Base-by-base conservation (phyloP, 1,140 invertebrate species). In the Chrysoperla carnea region DNA sequence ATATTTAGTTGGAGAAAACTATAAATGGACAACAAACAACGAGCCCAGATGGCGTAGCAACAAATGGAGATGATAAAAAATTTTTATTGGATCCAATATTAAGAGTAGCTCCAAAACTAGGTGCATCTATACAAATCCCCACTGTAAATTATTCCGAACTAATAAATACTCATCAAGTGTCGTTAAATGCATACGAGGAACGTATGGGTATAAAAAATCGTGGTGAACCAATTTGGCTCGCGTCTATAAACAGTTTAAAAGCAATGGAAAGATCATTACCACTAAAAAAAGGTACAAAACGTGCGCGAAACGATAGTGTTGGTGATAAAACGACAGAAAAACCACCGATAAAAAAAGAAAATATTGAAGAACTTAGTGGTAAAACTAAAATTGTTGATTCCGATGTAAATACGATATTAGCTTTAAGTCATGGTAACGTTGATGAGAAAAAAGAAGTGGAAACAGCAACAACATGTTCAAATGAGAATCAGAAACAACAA, bases 61-160 rank as follows among this genome's bases (percentile, higher is more conserved):
- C 31, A 4, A 12, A 33, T 33, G n/a, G 8, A 12, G 31, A 33
- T 4, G 31, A 33, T 33, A 9, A 33, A 11, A 33, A 33, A 33
- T 12, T 33, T 33, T 2, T 39, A 9, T 40, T 40, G 40, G 52
- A 56, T 33, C 50, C 37, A 38, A 45, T 48, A 40, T 48, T 72
- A 17, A 53, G 71, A 27, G 56, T 70, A 28, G 52, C 68, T 1
- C 63, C 69, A 9, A 69, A 67, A n/a, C 56, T 67, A 0, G 69
- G 69, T 36, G 64, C 66, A 1, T 68, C 72, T 51, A 73, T 84
- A 36, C 69, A 76, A 46, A 54, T 82, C 6, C 80, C 80, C 0
- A 63, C 73, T n/a, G 64, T 84, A 0, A 79, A 76, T 58, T 67
- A 81, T 14, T 77, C 74, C 36, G 81, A 83, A 52, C 78, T 77